Evolutionary conservation across 2,888 invertebrate genomes (phyloP), one percentile per base, ranked within the genome.

Genomic region (Rutpela maculata): DNA sequence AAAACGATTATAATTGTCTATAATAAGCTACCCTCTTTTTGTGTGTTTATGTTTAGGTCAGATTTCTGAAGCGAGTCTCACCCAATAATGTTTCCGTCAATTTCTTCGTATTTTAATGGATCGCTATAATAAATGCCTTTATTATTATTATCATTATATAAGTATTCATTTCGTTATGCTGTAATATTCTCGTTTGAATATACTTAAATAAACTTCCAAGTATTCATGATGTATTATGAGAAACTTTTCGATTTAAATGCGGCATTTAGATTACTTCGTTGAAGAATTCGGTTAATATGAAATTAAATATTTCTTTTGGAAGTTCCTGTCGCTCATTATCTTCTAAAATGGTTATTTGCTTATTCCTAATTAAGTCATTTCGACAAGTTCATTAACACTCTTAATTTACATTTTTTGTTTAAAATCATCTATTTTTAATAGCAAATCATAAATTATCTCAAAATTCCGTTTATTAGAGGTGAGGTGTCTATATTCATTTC

Each of bases 301-400:
- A 35, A 35, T 35, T 35, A 35, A 35, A 35, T 35, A 35, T 35
- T 35, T 35, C 18, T 63, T 63, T 38, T 15, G 35, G 11, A 63
- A 35, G 31, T 38, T 63, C 63, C 18, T 35, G 31, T 38, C 60
- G 10, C 38, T 63, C 63, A 22, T 63, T 38, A 17, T 63, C 63
- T 15, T 38, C 31, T 38, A 63, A 17, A 63, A 63, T 35, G 10
- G 17, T 63, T 63, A 63, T 63, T 63, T 63, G 18, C 63, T 63
- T 38, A 63, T 63, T 22, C 35, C 38, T 63, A 63, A 63, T 63
- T 63, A 63, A n/a, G 63, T 63, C 31, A 18, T 38, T 63, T 38
- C 15, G 31, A 31, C 31, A 63, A 63, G n/a, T 38, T 63, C 63
- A n/a, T 35, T 63, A 63, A 35, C 38, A 63, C 10, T n/a, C 35